Percentiles rank a stretch among this genome's conserved stretches.
These are phyloP conservation scores for Ursus arctos DNA, from an alignment of 2,113 vertebrate genomes.

Conservation along the genomic window DNA sequence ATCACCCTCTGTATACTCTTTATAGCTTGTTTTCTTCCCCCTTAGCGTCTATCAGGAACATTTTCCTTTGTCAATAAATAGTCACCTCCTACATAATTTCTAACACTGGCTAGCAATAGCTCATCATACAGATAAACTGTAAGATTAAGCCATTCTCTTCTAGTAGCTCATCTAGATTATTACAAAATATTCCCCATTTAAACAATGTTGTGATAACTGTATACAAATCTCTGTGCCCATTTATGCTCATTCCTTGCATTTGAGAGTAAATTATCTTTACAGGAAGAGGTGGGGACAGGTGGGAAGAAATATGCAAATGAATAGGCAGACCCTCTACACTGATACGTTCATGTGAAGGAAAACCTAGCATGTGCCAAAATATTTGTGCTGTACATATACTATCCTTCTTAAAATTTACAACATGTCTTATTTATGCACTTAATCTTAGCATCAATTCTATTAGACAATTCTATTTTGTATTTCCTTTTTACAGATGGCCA, in stretches of 20 bases:
- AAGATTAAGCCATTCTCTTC: constrained; percentile 11
- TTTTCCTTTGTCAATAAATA: constrained; percentile 50
- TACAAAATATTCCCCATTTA: constrained; percentile 41
- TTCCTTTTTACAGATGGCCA: constrained; percentile 33
- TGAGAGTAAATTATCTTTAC: constrained; percentile 30
- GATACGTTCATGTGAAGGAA: neutral
- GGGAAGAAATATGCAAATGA: neutral
- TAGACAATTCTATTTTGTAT: constrained; percentile 11
- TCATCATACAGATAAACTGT: neutral
- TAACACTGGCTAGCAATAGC: neutral
- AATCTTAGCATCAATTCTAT: constrained; percentile 20
- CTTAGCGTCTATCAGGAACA: neutral
- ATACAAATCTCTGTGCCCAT: neutral
- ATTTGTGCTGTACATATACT: neutral
- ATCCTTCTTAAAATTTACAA: neutral
- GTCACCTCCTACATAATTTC: constrained; percentile 10
- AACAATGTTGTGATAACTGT: neutral
- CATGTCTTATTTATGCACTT: neutral
- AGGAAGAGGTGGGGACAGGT: neutral
- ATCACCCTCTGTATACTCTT: neutral
- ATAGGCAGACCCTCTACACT: neutral
- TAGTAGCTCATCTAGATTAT: neutral
- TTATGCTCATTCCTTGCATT: neutral
- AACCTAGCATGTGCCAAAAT: neutral
- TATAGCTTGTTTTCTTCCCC: neutral